Evolutionary conservation across 2,113 vertebrate species (phyloP), one percentile per base, ranked within the genome.

Genomic region (Tangachromis dhanisi): DNA sequence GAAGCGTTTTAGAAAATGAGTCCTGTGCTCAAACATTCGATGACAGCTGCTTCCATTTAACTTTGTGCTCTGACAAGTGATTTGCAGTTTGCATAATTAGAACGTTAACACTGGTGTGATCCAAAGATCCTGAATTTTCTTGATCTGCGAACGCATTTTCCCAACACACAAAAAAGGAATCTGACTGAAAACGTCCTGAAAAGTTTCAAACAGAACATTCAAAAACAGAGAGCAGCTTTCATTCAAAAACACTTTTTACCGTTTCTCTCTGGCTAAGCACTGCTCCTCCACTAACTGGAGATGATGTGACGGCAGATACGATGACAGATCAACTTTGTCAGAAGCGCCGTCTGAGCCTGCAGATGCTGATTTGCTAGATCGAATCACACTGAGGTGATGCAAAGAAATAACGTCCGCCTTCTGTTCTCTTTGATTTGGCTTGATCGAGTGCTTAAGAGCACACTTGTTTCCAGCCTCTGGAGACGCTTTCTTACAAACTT

Each of bases 301-400:
- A 80, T 49, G 42, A 73, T 51, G 71, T n/a, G 80, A 85, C 4
- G 53, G 53, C n/a, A 83, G 90, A 87, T 26, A 51, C 49, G 82
- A 91, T 88, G 82, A 81, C 53, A 85, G 83, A 89, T 91, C 89
- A 89, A 90, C 66, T 89, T 92, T 26, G 79, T 93, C 92, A 90
- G 47, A 85, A 80, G 61, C 31, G 47, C 78, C 81, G 81, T 86
- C 45, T 29, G 88, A 86, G 85, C 29, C 66, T 88, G 80, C 89
- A 84, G 84, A 88, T 76, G 87, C 80, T 81, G 82, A 89, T 86
- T 90, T 59, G 87, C 49, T 11, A 80, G 45, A 76, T 90, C 31
- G 21, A 42, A 89, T 61, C 79, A 81, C 12, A 66, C 81, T 13
- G 54, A 84, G 83, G 54, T 88, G 83, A 73, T 76, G 51, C 53